These are phyloP conservation scores for Hartigia nigra DNA, from an alignment of 2,888 invertebrate genomes.

Conservation along the genomic window DNA sequence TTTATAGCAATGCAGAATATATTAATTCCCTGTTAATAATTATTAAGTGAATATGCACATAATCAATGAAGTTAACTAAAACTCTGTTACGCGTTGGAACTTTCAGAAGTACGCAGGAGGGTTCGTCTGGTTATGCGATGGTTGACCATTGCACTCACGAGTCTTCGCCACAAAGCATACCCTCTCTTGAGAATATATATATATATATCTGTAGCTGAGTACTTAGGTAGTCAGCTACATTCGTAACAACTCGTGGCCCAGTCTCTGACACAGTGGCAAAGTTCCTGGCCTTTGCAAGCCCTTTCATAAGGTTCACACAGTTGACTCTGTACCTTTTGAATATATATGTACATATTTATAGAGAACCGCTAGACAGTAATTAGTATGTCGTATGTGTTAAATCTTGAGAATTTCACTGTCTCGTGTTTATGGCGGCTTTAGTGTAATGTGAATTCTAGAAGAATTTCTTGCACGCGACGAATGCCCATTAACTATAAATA, in stretches of 20 bases:
- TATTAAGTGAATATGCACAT: not conserved
- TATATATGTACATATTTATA: not conserved
- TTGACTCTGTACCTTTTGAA: not conserved
- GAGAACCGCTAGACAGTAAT: not conserved
- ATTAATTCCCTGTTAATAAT: not conserved
- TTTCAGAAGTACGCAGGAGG: not conserved
- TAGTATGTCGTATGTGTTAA: not conserved
- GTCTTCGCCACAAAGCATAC: constrained; percentile 38
- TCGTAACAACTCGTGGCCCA: not conserved
- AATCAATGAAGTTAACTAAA: not conserved
- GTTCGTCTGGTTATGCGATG: constrained; percentile 29
- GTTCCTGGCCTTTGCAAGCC: not conserved
- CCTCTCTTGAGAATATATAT: constrained; percentile 14
- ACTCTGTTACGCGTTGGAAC: not conserved
- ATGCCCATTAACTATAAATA: not conserved
- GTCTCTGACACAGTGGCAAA: not conserved
- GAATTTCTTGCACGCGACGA: not conserved
- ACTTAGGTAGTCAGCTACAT: not conserved
- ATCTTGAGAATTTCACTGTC: not conserved
- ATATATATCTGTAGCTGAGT: not conserved
- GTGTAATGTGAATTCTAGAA: not conserved
- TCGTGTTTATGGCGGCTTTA: not conserved
- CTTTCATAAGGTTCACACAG: not conserved
- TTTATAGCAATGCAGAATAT: not conserved
- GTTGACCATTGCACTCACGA: constrained; percentile 44